Base-by-base conservation (phyloP, 64 coral and sea anemone genomes). In the Dendronephthya gigantea region DNA sequence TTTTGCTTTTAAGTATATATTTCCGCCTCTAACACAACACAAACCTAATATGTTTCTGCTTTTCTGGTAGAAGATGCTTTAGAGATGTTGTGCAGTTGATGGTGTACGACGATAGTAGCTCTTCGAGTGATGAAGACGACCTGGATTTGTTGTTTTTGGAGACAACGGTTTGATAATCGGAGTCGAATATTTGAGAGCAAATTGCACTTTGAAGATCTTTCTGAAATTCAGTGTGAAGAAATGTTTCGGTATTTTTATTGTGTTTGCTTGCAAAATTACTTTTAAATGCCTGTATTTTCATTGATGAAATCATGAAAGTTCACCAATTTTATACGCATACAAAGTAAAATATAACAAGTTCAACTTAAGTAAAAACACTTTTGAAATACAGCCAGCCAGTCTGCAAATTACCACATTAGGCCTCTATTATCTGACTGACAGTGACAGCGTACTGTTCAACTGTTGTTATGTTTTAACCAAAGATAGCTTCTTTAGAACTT, bases 91-190 rank as follows among this genome's bases (percentile, higher is more conserved):
- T 74, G 72, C 32, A 79, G 72, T 39, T 79, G 36, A 79, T 79
- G 29, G 8, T 34, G 16, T 33, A 79, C 16, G 72, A 79, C 11
- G 72, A 79, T 19, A 79, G 72, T 79, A 35, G 72, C 72, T 79
- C 3, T 79, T 79, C 36, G 8, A 79, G 72, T 19, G 72, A 79
- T 79, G 36, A 79, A 79, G 72, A 79, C 72, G 36, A 79, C 72
- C 36, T 79, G 72, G 72, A 79, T 79, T 79, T 79, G 72, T 79
- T 79, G 72, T 79, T 79, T 79, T 79, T 79, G 10, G 72, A 79
- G 72, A 79, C 72, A 34, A 33, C n/a, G 72, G 32, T 79, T 79
- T 79, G 28, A 35, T 79, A 79, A 79, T 79, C 31, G 14, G 36
- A 79, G 72, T 79, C 32, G 36, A 79, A 35, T 79, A 79, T 10